Percentiles rank a stretch among this genome's conserved stretches.
Conservation (phyloP, 2,113 vertebrate species). For the Heloderma charlesbogerti region DNA sequence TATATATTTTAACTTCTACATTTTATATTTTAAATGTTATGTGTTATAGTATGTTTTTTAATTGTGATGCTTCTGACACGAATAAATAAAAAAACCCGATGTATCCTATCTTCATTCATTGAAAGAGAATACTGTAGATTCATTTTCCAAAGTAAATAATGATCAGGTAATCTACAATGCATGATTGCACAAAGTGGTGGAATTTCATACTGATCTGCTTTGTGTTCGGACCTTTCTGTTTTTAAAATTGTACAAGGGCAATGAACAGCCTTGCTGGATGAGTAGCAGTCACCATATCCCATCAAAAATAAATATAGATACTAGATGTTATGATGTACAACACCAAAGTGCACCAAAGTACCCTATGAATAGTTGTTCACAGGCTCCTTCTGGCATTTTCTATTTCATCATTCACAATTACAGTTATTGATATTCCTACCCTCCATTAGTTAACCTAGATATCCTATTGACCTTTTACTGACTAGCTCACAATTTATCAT, state of each 20-base stretch:
- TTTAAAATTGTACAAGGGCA: background rate
- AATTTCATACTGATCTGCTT: background rate
- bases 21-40: too few relatives aligned
- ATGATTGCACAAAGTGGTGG: background rate
- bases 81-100: too few relatives aligned
- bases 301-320: background rate
- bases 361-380: background rate
- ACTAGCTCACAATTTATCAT: constrained; percentile 28
- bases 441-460: constrained; percentile 9
- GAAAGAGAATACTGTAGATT: background rate
- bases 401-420: constrained; percentile 11
- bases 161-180: background rate
- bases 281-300: background rate
- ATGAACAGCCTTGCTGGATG: background rate
- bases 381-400: background rate
- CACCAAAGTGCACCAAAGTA: background rate
- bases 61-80: too few relatives aligned
- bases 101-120: background rate
- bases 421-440: constrained; percentile 1
- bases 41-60: too few relatives aligned
- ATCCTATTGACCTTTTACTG: background rate
- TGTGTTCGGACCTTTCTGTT: background rate
- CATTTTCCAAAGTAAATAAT: background rate
- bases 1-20: too few relatives aligned
- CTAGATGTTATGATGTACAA: background rate